Percentiles rank a stretch among this genome's conserved stretches.
phyloP scores from a whole-genome alignment of 2,797 vertebrate species.

The Aythya fuligula region DNA sequence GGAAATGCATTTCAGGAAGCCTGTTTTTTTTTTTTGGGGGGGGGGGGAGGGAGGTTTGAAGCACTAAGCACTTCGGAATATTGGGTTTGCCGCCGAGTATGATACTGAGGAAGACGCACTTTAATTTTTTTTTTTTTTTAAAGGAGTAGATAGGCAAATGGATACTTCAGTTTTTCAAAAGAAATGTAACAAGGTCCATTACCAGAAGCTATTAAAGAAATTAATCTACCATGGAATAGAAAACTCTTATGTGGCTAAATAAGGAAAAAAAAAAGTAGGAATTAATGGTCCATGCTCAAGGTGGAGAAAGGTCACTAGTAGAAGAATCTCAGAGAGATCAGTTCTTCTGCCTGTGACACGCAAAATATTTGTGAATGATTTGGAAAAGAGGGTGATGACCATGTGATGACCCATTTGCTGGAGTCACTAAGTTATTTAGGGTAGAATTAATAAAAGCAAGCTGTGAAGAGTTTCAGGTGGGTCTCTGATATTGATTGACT shows the following conservation, averaged over 20 bases:
- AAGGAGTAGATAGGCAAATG: not conserved
- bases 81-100: not conserved
- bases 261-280: not conserved
- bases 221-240: slow-evolving; percentile 33
- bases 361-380: slow-evolving; percentile 10
- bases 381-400: not conserved
- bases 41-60: not conserved
- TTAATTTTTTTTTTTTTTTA: not conserved
- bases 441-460: not conserved
- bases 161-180: slow-evolving; percentile 27
- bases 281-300: slow-evolving; percentile 21
- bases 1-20: not conserved
- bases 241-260: not conserved
- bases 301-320: not conserved
- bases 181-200: slow-evolving; percentile 18
- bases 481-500: not conserved
- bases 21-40: not conserved
- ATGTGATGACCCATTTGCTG: not conserved
- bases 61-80: not conserved
- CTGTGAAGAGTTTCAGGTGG: not conserved
- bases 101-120: not conserved
- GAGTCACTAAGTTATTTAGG: not conserved
- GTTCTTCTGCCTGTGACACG: not conserved
- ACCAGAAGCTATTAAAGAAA: slow-evolving; percentile 38
- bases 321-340: not conserved